Evolutionary conservation across 2,113 vertebrate genomes (phyloP).

Genomic region (Bubo blakistoni): DNA sequence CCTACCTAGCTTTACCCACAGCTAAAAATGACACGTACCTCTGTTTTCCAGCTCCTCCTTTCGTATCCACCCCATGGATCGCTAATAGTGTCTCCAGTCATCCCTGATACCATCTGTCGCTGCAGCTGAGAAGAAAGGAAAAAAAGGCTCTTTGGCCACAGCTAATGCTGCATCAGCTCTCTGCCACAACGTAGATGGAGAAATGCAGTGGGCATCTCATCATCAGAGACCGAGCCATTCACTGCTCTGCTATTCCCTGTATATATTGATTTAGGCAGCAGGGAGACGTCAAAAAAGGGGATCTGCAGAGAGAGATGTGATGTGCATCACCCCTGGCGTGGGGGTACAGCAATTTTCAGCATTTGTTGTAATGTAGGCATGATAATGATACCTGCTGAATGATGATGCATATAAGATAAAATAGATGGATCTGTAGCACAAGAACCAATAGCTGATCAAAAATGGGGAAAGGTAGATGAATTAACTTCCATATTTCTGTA

Average conservation of each 20-base stretch:
- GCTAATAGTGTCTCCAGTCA: neutral
- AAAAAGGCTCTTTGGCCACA: neutral
- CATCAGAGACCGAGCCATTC: neutral
- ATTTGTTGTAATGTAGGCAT: neutral
- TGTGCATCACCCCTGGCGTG: fast-evolving
- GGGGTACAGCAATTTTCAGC: neutral
- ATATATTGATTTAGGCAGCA: neutral
- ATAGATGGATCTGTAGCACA: neutral
- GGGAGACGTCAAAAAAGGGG: neutral
- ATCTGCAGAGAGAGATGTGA: neutral
- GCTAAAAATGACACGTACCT: neutral
- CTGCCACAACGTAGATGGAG: neutral
- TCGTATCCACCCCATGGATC: neutral
- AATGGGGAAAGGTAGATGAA: neutral
- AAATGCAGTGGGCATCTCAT: neutral
- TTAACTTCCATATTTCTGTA: neutral
- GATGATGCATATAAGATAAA: neutral
- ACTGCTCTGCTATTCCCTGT: neutral
- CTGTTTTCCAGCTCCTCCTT: neutral
- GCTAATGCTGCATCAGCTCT: neutral
- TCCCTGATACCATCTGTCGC: neutral
- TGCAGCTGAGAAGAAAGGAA: neutral
- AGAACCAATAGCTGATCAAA: neutral
- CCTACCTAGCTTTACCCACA: neutral
- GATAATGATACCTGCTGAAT: neutral